phyloP scores from a whole-genome alignment of 2,888 invertebrate species.

The Agelastica alni region DNA sequence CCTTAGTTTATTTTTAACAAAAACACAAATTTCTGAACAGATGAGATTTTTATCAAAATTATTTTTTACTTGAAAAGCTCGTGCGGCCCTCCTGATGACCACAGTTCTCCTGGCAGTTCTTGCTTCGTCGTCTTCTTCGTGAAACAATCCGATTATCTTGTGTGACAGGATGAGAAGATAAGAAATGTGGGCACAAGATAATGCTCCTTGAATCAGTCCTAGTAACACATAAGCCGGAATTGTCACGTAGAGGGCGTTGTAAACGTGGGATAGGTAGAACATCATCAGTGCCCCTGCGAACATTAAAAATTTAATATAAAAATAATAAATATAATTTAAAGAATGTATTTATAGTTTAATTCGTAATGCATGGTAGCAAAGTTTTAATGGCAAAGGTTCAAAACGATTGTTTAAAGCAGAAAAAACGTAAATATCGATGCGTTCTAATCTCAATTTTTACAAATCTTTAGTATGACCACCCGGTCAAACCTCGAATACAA shows the following conservation, averaged over 20 bases:
- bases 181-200: conserved; percentile 49
- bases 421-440: too few relatives aligned
- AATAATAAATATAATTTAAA: too few relatives aligned
- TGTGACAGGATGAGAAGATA: conserved; percentile 57
- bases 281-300: conserved; percentile 55
- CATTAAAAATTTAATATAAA: background rate
- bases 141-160: conserved; percentile 55
- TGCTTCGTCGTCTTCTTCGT: conserved; percentile 56
- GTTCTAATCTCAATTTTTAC: too few relatives aligned
- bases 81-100: conserved; percentile 58
- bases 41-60: too few relatives aligned
- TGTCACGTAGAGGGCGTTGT: conserved; percentile 64
- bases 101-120: conserved; percentile 48
- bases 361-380: too few relatives aligned
- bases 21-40: too few relatives aligned
- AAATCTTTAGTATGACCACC: too few relatives aligned
- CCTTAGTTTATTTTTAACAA: too few relatives aligned
- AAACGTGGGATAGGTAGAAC: conserved; percentile 61
- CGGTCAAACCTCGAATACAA: too few relatives aligned
- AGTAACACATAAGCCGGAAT: conserved; percentile 61
- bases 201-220: conserved; percentile 62
- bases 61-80: conserved; percentile 59
- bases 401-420: too few relatives aligned
- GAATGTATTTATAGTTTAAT: too few relatives aligned
- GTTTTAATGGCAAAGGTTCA: too few relatives aligned